Evolutionary conservation across 2,113 vertebrate genomes (phyloP).

Genomic region (Anguilla rostrata): DNA sequence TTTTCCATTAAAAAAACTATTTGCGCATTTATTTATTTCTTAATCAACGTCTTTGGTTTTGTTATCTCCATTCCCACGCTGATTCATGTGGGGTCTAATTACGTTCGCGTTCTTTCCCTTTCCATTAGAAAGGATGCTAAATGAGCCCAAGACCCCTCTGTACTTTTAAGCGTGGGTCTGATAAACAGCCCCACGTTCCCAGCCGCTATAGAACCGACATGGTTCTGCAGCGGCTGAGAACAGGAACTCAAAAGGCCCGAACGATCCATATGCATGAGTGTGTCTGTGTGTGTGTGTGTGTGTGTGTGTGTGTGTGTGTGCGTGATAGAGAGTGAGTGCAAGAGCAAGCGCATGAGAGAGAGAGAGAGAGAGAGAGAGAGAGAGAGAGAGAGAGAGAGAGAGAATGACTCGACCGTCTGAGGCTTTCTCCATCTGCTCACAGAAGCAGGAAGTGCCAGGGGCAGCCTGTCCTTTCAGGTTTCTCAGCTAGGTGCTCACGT

Average conservation of each 20-base stretch:
- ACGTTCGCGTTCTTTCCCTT: background rate
- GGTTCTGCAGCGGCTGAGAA: background rate
- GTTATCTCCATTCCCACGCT: background rate
- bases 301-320: background rate
- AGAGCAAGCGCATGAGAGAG: too few relatives aligned
- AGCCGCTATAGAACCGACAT: too few relatives aligned
- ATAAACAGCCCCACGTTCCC: too few relatives aligned
- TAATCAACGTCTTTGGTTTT: background rate
- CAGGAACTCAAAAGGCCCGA: background rate
- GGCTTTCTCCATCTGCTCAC: background rate
- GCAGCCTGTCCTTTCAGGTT: background rate
- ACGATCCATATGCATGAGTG: background rate
- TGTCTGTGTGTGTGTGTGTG: too few relatives aligned
- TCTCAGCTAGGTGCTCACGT: background rate
- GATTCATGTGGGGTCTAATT: background rate
- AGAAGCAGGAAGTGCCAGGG: too few relatives aligned
- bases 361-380: too few relatives aligned
- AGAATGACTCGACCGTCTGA: background rate
- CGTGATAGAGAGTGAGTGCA: too few relatives aligned
- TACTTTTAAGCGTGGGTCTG: too few relatives aligned
- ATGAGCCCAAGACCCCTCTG: background rate
- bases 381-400: too few relatives aligned
- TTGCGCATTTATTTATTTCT: background rate
- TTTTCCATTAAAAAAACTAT: background rate
- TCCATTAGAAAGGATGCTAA: background rate